Base-by-base conservation (phyloP, 2,888 invertebrate species). In the Thecocarcelia acutangulata region DNA sequence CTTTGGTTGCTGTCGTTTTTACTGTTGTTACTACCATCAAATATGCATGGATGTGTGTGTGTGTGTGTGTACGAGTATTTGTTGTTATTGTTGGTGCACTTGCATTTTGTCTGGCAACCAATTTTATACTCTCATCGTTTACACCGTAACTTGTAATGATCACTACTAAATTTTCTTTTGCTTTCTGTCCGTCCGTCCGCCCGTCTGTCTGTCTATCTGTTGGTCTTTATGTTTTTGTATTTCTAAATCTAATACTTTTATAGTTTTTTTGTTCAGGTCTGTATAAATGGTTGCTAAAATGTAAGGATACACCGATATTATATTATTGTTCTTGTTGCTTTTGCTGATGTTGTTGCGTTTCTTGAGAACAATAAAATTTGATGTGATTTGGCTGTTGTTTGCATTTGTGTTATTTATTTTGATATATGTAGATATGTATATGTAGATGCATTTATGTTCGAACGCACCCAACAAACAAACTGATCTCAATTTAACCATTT, bases 301-400 rank as follows among this genome's bases (percentile, higher is more conserved):
- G n/a, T 13, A 13, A 58, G 24, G 46, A 76, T 68, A 59, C 44
- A 59, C 44, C 24, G 19, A 42, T 68, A 59, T 21, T 76, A 61
- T 15, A 50, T 42, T 61, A 59, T 48, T 46, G n/a, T 58, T 54
- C 8, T 28, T 46, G 15, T 21, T 64, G 48, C 19, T 58, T 24
- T 44, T 58, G 21, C 17, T 8, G 40, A 50, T 48, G 46, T 56
- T 58, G 5, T 44, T 50, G 48, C 28, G 56, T 6, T 78, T 78
- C 70, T 66, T 24, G 17, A 59, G 66, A 79, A 73, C 52, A 79
- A 79, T 79, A 73, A 79, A 79, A 79, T 73, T 73, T 73, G 58
- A 79, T 73, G 66, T 52, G 78, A 40, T 50, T 64, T 66, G n/a
- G 21, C 19, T 66, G 9, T n/a, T 68, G 21, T 37, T 48, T 5